Conservation (phyloP, 2,888 invertebrate genomes). For the Pseudoips prasinana region DNA sequence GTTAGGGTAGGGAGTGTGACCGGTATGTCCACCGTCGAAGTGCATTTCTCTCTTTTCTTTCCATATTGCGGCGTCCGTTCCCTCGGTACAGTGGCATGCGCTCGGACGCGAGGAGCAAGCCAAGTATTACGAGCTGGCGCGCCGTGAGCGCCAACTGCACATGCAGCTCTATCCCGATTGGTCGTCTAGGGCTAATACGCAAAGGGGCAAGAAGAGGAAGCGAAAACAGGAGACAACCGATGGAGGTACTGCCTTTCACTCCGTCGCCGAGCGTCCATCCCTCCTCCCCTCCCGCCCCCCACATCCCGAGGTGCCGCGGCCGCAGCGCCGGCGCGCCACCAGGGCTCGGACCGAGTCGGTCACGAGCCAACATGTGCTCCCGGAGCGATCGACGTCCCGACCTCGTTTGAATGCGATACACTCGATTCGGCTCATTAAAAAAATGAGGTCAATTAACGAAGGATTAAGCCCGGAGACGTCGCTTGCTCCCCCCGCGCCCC, state of each 20-base stretch:
- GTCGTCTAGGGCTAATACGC: constrained; percentile 99
- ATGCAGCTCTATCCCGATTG: constrained; percentile 99
- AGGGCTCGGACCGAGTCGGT: too few relatives aligned
- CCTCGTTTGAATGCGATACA: constrained; percentile 37
- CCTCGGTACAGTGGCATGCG: constrained; percentile 97
- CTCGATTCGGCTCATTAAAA: constrained; percentile 58
- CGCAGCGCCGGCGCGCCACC: too few relatives aligned
- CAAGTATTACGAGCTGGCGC: constrained; percentile 99
- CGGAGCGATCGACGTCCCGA: constrained; percentile 60
- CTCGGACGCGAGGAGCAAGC: constrained; percentile 99
- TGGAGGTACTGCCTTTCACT: constrained; percentile 92
- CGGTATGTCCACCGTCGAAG: constrained; percentile 67
- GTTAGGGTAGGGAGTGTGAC: constrained; percentile 71
- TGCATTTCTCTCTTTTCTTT: constrained; percentile 80
- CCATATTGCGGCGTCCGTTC: constrained; percentile 66
- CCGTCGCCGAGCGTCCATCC: constrained; percentile 51
- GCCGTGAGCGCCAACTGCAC: constrained; percentile 99
- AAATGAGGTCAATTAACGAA: constrained; percentile 75
- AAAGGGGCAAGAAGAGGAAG: constrained; percentile 99
- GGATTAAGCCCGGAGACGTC: constrained; percentile 70
- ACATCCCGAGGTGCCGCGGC: constrained; percentile 13
- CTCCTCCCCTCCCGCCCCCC: constrained; percentile 16
- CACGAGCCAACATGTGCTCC: constrained; percentile 38
- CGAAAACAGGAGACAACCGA: constrained; percentile 98
- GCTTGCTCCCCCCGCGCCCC: constrained; percentile 50